These are phyloP conservation scores for Psilopsiagon aymara DNA, from an alignment of 2,113 vertebrate genomes.

Conservation along the genomic window DNA sequence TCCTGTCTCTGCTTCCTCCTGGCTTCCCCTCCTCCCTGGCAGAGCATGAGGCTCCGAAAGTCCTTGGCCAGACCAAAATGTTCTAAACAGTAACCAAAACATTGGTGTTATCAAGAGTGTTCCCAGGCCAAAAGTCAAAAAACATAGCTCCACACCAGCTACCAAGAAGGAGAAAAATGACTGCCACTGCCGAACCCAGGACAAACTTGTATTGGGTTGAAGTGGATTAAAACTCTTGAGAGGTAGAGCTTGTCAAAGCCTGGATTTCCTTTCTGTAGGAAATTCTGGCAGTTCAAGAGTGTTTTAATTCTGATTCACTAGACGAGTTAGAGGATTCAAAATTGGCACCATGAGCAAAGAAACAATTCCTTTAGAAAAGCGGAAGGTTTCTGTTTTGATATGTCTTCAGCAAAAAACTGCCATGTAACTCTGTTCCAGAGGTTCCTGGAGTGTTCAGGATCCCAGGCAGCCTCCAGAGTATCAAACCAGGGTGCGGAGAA, in stretches of 20 bases:
- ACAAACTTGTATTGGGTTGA: not conserved
- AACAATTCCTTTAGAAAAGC: not conserved
- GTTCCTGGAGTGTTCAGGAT: rapidly evolving
- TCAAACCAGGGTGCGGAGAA: not conserved
- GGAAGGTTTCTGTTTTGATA: not conserved
- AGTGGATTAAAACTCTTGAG: not conserved
- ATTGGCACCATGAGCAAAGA: not conserved
- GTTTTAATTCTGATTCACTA: not conserved
- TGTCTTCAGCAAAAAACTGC: not conserved
- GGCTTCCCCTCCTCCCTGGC: no score
- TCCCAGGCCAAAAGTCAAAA: no score
- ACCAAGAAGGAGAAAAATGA: no score
- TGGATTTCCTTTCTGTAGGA: not conserved
- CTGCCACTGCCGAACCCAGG: no score
- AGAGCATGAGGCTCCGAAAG: no score
- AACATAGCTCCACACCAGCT: no score
- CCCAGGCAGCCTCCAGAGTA: not conserved
- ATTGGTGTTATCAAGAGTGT: no score
- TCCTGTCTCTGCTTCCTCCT: no score
- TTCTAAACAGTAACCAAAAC: no score
- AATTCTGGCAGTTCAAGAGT: not conserved
- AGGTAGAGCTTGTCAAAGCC: not conserved
- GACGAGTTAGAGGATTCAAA: not conserved
- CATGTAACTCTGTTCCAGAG: not conserved
- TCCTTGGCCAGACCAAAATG: no score